Base-by-base conservation (phyloP, 2,888 invertebrate species). In the Tenthredo distinguenda region DNA sequence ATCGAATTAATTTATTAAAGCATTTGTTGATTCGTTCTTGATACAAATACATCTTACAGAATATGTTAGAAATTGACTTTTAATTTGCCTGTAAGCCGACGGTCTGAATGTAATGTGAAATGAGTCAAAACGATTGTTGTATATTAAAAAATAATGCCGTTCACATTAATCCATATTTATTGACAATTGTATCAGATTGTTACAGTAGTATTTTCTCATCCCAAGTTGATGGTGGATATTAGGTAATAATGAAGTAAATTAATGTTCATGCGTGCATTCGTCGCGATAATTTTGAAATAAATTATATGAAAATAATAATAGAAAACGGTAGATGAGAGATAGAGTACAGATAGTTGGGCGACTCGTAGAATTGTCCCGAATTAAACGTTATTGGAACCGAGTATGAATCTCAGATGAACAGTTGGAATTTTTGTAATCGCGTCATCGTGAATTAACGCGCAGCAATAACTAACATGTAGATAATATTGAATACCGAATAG, bases 151-250 rank as follows among this genome's bases (percentile, higher is more conserved):
- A 77, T 21, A 62, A 81, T 37, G 2, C 58, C n/a, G n/a, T 21
- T 81, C 40, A 62, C 81, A 62, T 81, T 37, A 62, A 81, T 81
- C 58, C 40, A 81, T 58, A 81, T 81, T 81, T 81, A 81, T 81
- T 81, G 81, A 62, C 81, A 81, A 81, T 81, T 81, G 34, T 81
- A 62, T 81, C 81, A 81, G 81, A 81, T 62, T 81, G 50, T 40
- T 50, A 62, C 58, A 50, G 81, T 81, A 81, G 40, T 81, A 81
- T 81, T 62, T 40, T 21, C 40, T 81, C 81, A 40, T 81, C 37
- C 34, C 26, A 58, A 79, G 21, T 81, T 58, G 81, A 62, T 62
- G 81, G 26, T 15, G n/a, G 12, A 10, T 62, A 81, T 34, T 68
- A n/a, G n/a, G n/a, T n/a, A 31, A 74, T 74, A 31, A 74, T 40